Evolutionary conservation across 2,113 vertebrate genomes (phyloP), one percentile per base, ranked within the genome.

Genomic region (Perca flavescens): DNA sequence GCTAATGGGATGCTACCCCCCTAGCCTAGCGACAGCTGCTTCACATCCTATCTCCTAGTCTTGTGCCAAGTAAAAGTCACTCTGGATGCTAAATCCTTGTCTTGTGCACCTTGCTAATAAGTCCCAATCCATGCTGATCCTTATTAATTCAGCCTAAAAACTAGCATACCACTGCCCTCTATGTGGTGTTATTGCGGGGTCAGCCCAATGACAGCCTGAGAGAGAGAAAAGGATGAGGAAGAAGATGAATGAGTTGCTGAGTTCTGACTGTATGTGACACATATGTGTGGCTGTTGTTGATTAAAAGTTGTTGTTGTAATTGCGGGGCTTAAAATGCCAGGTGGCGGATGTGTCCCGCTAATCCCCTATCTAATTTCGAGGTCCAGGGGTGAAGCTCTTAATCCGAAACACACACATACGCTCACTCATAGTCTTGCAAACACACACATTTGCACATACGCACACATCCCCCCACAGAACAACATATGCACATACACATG

Each of bases 271-370:
- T 91, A 91, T 88, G 86, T 77, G 86, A 88, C 85, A 89, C 90
- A 88, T 91, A 86, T 89, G 87, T 88, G 88, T 86, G 74, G 82
- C 75, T 91, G 89, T 91, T 91, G 91, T 91, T 92, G 94, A 94
- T 94, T 94, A 94, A 92, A 93, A 92, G 93, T 94, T 94, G 93
- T 92, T 94, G 90, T 93, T 89, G 89, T 94, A 94, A 94, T 93
- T 92, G 90, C 78, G 63, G 82, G 80, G 92, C 89, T 94, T 93
- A 93, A 89, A 92, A 89, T 94, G 90, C 89, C 94, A 94, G 94
- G 94, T 94, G 94, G 94, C 73, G 92, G 91, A 94, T 93, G 92
- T 93, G 90, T 94, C 90, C 90, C 84, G 78, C 78, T 94, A 94
- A 93, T 94, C 92, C 90, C 86, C 89, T 81, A 91, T 94, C 93